Evolutionary conservation across 2,888 invertebrate species (phyloP).

Genomic region (Pseudococcus jackbeardsleyi): DNA sequence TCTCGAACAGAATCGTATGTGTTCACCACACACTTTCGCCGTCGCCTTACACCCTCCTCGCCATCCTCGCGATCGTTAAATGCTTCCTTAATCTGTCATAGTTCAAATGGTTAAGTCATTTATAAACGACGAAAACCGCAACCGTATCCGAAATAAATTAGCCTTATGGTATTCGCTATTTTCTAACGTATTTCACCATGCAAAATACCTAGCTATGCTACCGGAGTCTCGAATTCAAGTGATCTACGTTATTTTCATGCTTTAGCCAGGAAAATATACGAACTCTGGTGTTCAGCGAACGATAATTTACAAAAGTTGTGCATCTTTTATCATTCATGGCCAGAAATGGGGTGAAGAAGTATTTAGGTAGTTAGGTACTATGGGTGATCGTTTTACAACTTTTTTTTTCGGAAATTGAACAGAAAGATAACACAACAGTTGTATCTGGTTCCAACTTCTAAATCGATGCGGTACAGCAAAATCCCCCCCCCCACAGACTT

Average conservation of each 20-base stretch:
- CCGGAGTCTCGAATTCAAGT: not conserved
- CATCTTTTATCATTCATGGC: too few relatives aligned
- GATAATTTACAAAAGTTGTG: not conserved
- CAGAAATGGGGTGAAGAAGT: too few relatives aligned
- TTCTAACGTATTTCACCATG: not conserved
- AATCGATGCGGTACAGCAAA: too few relatives aligned
- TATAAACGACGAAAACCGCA: conserved; percentile 46
- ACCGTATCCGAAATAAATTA: conserved; percentile 43
- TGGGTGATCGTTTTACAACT: too few relatives aligned
- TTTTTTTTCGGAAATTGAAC: too few relatives aligned
- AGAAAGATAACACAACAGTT: too few relatives aligned
- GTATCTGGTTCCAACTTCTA: too few relatives aligned
- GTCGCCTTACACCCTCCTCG: not conserved
- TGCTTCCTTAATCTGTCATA: conserved; percentile 46
- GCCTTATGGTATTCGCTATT: conserved; percentile 37
- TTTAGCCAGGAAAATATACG: not conserved
- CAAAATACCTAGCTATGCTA: not conserved
- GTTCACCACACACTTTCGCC: not conserved
- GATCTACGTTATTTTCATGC: not conserved
- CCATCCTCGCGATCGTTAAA: not conserved
- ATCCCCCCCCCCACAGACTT: too few relatives aligned
- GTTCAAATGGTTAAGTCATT: conserved; percentile 42
- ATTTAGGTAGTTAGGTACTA: too few relatives aligned
- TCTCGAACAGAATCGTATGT: too few relatives aligned
- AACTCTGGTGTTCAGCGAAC: not conserved